These are phyloP conservation scores for Arge pagana DNA, from an alignment of 2,888 invertebrate genomes.

Conservation along the genomic window DNA sequence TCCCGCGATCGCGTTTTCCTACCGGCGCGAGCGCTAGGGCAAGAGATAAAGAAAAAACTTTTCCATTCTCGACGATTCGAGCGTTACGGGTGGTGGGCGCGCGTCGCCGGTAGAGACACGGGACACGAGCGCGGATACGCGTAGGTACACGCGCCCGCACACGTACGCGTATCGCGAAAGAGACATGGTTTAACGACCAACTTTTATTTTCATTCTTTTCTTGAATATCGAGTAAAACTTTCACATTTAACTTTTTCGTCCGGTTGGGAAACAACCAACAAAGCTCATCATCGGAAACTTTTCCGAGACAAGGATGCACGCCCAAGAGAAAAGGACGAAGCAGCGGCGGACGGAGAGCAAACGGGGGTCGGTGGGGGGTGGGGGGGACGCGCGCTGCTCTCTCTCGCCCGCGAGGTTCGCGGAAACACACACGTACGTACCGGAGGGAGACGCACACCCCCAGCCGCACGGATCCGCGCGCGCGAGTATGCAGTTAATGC, in stretches of 20 bases:
- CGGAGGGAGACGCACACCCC: slow-evolving; percentile 22
- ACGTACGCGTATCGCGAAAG: too few species aligned
- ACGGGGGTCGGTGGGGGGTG: slow-evolving; percentile 18
- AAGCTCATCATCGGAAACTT: slow-evolving; percentile 56
- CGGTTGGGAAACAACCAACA: slow-evolving; percentile 54
- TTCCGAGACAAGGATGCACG: slow-evolving; percentile 50
- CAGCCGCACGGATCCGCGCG: slow-evolving; percentile 23
- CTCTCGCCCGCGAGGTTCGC: slow-evolving; percentile 25
- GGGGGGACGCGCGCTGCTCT: slow-evolving; percentile 36
- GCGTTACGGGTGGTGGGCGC: too few species aligned
- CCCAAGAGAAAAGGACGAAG: slow-evolving; percentile 22
- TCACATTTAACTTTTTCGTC: slow-evolving; percentile 56
- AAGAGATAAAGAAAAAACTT: too few species aligned
- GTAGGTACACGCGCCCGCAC: slow-evolving; percentile 40
- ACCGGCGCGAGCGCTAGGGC: too few species aligned
- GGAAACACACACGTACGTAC: slow-evolving; percentile 27
- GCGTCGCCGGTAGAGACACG: slow-evolving; percentile 21
- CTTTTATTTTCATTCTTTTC: slow-evolving; percentile 19
- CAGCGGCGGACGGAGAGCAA: slow-evolving; percentile 1
- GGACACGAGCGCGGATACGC: slow-evolving; percentile 39
- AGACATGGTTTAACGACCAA: too few species aligned
- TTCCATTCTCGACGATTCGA: too few species aligned
- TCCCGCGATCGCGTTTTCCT: too few species aligned
- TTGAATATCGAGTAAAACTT: slow-evolving; percentile 55
- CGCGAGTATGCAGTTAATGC: slow-evolving; percentile 10